phyloP scores from a whole-genome alignment of 2,888 invertebrate species.

The Euplexia lucipara region DNA sequence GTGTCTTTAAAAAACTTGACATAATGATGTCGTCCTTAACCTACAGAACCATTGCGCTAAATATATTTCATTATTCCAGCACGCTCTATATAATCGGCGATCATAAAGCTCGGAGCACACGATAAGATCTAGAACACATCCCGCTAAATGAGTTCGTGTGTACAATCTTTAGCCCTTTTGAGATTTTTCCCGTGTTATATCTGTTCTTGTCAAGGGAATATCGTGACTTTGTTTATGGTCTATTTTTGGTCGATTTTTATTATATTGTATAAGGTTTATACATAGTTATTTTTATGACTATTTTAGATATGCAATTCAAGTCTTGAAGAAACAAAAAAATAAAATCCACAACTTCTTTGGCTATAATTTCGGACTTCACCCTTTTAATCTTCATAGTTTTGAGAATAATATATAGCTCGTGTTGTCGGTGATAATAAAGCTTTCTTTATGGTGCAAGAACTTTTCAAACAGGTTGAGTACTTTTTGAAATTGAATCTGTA shows the following conservation, averaged over 20 bases:
- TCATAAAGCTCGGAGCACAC: conserved; percentile 52
- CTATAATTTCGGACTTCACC: too few species aligned
- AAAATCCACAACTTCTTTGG: too few species aligned
- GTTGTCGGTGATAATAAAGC: too few species aligned
- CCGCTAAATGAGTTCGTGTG: conserved; percentile 60
- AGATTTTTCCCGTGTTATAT: conserved; percentile 44
- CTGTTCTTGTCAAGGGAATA: conserved; percentile 30
- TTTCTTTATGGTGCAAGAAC: too few species aligned
- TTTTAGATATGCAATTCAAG: too few species aligned
- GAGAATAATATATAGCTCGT: too few species aligned
- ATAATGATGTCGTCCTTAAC: neutral
- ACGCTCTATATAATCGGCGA: conserved; percentile 55
- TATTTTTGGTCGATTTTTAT: neutral
- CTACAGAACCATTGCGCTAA: conserved; percentile 40
- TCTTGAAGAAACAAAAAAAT: too few species aligned
- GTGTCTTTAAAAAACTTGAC: neutral
- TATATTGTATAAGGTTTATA: neutral
- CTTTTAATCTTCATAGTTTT: too few species aligned
- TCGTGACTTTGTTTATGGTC: conserved; percentile 38
- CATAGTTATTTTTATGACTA: too few species aligned
- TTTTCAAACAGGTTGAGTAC: too few species aligned
- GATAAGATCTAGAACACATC: conserved; percentile 61
- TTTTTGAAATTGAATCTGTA: too few species aligned
- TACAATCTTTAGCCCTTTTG: conserved; percentile 56
- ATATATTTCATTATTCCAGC: conserved; percentile 30